Evolutionary conservation across 2,113 vertebrate species (phyloP).

Genomic region (Aspidoscelis tigris): DNA sequence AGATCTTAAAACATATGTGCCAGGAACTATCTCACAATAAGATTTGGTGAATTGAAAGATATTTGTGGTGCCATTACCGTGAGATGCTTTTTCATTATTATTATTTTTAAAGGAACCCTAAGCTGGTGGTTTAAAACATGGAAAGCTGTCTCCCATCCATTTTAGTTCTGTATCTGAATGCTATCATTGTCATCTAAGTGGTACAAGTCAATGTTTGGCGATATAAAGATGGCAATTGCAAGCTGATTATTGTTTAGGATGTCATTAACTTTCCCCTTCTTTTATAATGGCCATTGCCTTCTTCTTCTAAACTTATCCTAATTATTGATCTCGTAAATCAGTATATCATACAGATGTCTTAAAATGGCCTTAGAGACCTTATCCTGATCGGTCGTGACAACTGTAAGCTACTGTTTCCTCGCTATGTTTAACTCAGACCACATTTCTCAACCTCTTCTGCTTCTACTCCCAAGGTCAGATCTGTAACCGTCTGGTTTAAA

Average conservation of each 20-base stretch:
- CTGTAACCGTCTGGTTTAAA: slow-evolving; percentile 86
- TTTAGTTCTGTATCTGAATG: no score
- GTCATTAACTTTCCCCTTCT: slow-evolving; percentile 69
- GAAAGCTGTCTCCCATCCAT: neutral
- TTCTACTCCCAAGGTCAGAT: slow-evolving; percentile 58
- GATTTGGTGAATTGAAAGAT: slow-evolving; percentile 14
- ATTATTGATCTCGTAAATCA: slow-evolving; percentile 73
- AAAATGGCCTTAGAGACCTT: slow-evolving; percentile 61
- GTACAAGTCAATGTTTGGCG: neutral
- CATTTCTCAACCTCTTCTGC: slow-evolving; percentile 74
- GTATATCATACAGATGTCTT: slow-evolving; percentile 66
- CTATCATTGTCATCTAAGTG: neutral
- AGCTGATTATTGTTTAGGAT: slow-evolving; percentile 66
- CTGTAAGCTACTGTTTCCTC: slow-evolving; percentile 89
- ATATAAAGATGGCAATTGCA: slow-evolving; percentile 31
- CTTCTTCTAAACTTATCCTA: slow-evolving; percentile 67
- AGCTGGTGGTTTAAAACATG: neutral
- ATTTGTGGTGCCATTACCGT: fast-evolving
- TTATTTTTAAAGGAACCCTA: neutral
- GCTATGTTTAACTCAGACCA: slow-evolving; percentile 84
- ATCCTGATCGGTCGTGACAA: slow-evolving; percentile 85
- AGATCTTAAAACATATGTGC: neutral
- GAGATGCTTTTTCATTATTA: neutral
- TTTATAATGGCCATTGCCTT: slow-evolving; percentile 53
- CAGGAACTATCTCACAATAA: slow-evolving; percentile 24